Percentiles rank a stretch among this genome's conserved stretches.
Conservation (phyloP, 2,113 vertebrate species). For the Tenrec ecaudatus region DNA sequence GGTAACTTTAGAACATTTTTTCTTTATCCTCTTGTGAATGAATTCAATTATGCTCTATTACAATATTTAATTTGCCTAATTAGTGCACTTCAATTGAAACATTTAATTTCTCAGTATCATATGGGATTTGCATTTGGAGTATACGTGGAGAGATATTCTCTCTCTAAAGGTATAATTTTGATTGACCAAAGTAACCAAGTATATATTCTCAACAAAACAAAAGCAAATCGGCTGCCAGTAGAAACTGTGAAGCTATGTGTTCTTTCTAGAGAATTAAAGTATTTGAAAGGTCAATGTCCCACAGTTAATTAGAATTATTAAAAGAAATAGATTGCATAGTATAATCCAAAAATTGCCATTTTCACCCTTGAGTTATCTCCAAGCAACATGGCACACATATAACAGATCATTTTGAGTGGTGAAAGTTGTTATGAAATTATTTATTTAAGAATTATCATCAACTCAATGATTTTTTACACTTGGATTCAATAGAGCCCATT, state of each 20-base stretch:
- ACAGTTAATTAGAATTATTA: neutral
- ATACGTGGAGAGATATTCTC: neutral
- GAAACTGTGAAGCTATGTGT: neutral
- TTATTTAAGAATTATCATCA: neutral
- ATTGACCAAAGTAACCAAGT: neutral
- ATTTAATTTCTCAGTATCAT: neutral
- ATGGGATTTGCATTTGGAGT: neutral
- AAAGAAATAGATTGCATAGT: neutral
- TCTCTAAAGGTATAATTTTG: neutral
- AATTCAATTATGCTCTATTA: neutral
- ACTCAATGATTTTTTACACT: neutral
- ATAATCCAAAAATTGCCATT: neutral
- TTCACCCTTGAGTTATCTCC: neutral
- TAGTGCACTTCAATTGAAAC: neutral
- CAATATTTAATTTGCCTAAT: neutral
- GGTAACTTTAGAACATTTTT: neutral
- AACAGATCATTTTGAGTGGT: neutral
- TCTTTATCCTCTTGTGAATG: neutral
- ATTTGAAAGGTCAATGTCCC: neutral
- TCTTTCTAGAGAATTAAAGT: neutral
- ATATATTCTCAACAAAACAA: neutral
- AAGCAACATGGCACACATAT: neutral
- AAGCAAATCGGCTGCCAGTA: neutral
- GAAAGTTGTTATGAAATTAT: neutral
- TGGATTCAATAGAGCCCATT: neutral